Percentiles rank a stretch among this genome's conserved stretches.
phyloP scores from a whole-genome alignment of 1,140 invertebrate genomes.

The Arion vulgaris region DNA sequence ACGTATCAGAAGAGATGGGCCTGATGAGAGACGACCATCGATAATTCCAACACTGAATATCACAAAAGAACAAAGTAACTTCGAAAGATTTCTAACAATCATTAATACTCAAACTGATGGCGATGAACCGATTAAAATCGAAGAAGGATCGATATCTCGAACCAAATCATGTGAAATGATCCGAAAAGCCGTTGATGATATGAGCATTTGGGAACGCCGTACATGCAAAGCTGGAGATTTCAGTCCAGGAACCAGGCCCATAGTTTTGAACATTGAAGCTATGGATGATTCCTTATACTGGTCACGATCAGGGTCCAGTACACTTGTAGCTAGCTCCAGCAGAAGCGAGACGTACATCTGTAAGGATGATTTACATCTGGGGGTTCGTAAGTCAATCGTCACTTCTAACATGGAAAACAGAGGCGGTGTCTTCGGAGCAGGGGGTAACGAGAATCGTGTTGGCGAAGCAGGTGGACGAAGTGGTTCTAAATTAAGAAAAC shows the following conservation, averaged over 20 bases:
- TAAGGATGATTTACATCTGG: constrained; percentile 31
- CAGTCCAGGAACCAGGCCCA: constrained; percentile 26
- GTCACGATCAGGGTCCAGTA: constrained; percentile 1
- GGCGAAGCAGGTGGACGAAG: neutral
- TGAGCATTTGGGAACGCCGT: constrained; percentile 34
- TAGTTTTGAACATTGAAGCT: constrained; percentile 31
- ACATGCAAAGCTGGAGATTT: neutral
- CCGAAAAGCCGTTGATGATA: constrained; percentile 2
- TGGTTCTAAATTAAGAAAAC: constrained; percentile 32
- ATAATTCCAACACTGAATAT: constrained; percentile 27
- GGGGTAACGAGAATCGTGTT: neutral
- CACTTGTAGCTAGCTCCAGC: constrained; percentile 4
- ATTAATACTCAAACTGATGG: neutral
- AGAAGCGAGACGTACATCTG: constrained; percentile 7
- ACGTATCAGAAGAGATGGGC: neutral
- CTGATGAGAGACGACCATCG: constrained; percentile 13
- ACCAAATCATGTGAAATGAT: constrained; percentile 31
- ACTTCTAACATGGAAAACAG: neutral
- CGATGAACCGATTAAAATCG: neutral
- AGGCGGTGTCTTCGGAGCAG: neutral
- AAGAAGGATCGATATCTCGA: neutral
- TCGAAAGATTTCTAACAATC: constrained; percentile 34
- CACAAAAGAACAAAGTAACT: constrained; percentile 33
- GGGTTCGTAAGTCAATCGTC: neutral
- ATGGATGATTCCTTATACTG: constrained; percentile 9